Conservation (phyloP, 2,797 vertebrate species). For the Pseudotriccus pelzelni region DNA sequence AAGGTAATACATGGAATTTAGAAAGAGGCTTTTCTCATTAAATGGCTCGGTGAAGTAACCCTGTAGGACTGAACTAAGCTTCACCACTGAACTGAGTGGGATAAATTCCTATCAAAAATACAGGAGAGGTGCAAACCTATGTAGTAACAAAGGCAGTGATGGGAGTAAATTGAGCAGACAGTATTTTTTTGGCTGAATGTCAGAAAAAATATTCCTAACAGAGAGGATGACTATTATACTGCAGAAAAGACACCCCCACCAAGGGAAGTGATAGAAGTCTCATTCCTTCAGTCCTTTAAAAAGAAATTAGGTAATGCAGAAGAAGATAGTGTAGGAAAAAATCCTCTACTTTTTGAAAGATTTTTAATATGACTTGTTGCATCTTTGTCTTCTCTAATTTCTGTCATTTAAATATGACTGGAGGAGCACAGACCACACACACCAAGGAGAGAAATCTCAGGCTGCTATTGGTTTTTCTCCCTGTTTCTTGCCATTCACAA, state of each 20-base stretch:
- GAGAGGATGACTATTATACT: not conserved
- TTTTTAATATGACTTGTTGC: not conserved
- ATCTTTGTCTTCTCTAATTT: not conserved
- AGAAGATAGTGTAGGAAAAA: not conserved
- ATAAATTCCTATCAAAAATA: not conserved
- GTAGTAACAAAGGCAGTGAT: not conserved
- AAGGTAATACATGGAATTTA: not conserved
- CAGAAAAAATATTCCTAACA: slow-evolving; percentile 21
- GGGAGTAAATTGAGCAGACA: slow-evolving; percentile 35
- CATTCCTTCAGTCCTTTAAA: not conserved
- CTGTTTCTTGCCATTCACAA: not conserved
- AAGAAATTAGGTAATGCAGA: not conserved
- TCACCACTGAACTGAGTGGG: not conserved
- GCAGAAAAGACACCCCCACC: not conserved
- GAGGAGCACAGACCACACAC: not conserved
- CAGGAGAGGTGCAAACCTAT: not conserved
- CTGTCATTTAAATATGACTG: not conserved
- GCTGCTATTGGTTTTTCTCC: not conserved
- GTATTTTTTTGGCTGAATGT: slow-evolving; percentile 33
- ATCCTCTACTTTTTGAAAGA: not conserved
- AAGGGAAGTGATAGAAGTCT: not conserved
- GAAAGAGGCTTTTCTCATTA: not conserved
- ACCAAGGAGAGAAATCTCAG: not conserved
- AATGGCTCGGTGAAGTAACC: not conserved
- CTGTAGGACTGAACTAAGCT: rapidly evolving